A percentile compares a stretch with the other conserved stretches of the same genome.
Evolutionary conservation across 2,797 vertebrate genomes (phyloP).

Genomic region (Zalophus californianus): DNA sequence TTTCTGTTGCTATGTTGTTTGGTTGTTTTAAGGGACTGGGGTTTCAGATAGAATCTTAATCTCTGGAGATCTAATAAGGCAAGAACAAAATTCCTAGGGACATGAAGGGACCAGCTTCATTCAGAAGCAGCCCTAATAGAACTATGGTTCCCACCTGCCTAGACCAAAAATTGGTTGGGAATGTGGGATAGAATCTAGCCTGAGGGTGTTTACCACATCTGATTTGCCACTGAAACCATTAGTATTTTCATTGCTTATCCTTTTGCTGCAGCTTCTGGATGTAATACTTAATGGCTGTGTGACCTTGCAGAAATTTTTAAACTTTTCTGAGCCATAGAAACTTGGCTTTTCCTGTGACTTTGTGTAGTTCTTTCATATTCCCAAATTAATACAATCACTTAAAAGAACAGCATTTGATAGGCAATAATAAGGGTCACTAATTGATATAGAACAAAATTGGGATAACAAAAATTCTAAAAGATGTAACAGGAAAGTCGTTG

Average conservation of each 20-base stretch:
- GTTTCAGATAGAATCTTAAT: neutral
- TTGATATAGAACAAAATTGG: neutral
- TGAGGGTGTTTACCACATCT: neutral
- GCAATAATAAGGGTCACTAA: neutral
- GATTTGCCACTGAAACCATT: neutral
- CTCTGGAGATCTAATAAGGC: neutral
- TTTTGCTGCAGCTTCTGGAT: neutral
- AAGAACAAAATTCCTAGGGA: neutral
- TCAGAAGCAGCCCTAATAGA: neutral
- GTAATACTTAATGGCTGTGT: neutral
- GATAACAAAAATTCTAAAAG: neutral
- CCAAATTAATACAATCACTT: neutral
- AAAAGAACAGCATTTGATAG: neutral
- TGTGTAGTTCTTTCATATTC: neutral
- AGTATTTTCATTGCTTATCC: neutral
- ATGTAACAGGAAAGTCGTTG: neutral
- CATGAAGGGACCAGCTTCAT: neutral
- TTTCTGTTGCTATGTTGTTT: neutral
- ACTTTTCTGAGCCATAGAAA: conserved; percentile 7
- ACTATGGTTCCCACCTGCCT: neutral
- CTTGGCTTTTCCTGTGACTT: neutral
- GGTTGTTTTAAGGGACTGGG: neutral
- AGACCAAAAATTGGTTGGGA: neutral
- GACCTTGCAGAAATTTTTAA: neutral
- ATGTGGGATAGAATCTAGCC: neutral